Conservation (phyloP, 1,140 invertebrate genomes). For the Drosophila yakuba region DNA sequence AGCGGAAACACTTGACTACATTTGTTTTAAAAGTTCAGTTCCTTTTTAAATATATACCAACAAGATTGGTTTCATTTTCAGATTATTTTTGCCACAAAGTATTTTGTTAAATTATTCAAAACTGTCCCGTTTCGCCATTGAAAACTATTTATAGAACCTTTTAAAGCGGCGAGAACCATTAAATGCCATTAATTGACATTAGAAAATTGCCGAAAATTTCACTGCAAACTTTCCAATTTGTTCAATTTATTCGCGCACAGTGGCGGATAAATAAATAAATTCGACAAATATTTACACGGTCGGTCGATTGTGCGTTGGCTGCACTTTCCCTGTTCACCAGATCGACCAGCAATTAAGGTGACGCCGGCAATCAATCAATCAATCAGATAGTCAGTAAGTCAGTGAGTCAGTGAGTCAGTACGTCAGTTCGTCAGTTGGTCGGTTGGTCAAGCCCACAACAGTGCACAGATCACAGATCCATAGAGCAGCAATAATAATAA, state of each 20-base stretch:
- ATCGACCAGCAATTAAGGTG: conserved; percentile 37
- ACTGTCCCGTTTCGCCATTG: too few relatives aligned
- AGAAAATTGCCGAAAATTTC: conserved; percentile 12
- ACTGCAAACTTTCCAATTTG: conserved; percentile 32
- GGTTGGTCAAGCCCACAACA: conserved; percentile 46
- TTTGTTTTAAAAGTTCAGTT: too few relatives aligned
- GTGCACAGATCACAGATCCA: neutral
- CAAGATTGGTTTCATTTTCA: too few relatives aligned
- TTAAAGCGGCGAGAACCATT: neutral
- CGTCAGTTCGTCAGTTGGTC: neutral
- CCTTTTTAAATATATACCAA: too few relatives aligned
- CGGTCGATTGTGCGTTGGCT: conserved; percentile 24
- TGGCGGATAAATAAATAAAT: conserved; percentile 2
- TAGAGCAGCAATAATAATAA: conserved; percentile 10
- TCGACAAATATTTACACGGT: conserved; percentile 37
- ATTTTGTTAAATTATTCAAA: too few relatives aligned
- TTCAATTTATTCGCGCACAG: conserved; percentile 24
- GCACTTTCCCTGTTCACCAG: conserved; percentile 33
- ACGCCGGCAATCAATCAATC: conserved; percentile 52
- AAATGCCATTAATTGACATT: conserved; percentile 2
- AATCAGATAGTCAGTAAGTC: conserved; percentile 19
- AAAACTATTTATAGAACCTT: neutral
- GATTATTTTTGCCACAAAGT: too few relatives aligned
- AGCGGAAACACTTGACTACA: too few relatives aligned
- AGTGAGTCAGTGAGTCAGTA: too few relatives aligned